Evolutionary conservation across 2,113 vertebrate genomes (phyloP).

Genomic region (Cinclus cinclus): DNA sequence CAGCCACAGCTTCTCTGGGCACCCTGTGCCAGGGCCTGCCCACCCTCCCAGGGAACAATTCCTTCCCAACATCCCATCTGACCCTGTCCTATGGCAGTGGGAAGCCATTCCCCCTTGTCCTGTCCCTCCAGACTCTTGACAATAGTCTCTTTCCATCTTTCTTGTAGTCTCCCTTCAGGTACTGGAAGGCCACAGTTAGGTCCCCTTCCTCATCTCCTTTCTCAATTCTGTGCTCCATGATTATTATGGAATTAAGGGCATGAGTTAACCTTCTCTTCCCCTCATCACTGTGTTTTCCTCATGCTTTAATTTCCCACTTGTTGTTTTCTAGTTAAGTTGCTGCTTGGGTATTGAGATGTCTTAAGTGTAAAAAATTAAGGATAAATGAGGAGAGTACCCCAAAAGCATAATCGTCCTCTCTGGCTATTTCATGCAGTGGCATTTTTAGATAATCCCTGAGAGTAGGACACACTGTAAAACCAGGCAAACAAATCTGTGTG

Average conservation of each 20-base stretch:
- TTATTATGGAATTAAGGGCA: fast-evolving
- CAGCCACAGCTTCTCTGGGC: neutral
- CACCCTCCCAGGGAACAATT: neutral
- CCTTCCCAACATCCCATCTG: neutral
- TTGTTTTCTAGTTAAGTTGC: neutral
- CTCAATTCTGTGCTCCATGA: neutral
- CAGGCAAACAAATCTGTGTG: neutral
- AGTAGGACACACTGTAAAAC: neutral
- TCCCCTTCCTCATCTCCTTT: neutral
- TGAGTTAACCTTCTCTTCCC: neutral
- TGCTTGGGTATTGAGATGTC: neutral
- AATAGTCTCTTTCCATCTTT: neutral
- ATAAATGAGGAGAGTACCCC: neutral
- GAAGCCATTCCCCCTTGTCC: neutral
- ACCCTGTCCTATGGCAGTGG: fast-evolving
- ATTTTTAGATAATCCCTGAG: neutral
- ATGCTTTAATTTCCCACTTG: neutral
- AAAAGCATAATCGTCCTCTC: neutral
- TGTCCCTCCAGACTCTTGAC: fast-evolving
- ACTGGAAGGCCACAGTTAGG: neutral
- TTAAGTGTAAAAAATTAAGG: neutral
- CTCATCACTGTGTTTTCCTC: neutral
- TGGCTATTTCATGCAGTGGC: neutral
- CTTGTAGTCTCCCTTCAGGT: neutral
- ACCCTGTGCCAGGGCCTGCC: neutral